Conservation (phyloP, 2,113 vertebrate genomes). For the Heteronetta atricapilla region DNA sequence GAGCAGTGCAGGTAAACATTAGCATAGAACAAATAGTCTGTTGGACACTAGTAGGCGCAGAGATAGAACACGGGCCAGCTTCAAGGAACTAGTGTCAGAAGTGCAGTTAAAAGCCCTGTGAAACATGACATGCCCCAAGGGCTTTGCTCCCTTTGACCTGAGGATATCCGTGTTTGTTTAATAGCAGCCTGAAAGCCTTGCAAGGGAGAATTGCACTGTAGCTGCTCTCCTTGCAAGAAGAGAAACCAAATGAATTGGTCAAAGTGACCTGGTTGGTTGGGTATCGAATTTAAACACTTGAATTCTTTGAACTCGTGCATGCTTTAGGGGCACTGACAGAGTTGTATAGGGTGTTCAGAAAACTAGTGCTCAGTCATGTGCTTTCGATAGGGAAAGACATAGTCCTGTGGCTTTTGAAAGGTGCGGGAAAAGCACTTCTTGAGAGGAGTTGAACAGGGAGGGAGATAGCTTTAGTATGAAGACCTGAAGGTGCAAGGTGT, state of each 20-base stretch:
- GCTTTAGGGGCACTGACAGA: not conserved
- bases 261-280: fast-evolving
- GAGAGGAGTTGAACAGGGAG: not conserved
- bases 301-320: not conserved
- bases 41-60: not conserved
- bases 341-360: not conserved
- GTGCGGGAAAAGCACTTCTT: not conserved
- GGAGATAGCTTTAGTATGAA: not conserved
- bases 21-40: not conserved
- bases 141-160: not conserved
- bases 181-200: not conserved
- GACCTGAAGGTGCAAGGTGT: not conserved
- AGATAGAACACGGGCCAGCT: not conserved
- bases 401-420: not conserved
- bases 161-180: not conserved
- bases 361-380: not conserved
- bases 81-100: not conserved
- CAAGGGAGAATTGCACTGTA: not conserved
- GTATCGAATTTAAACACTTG: not conserved
- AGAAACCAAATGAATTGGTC: not conserved
- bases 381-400: not conserved
- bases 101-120: not conserved
- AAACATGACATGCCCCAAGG: not conserved
- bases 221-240: not conserved
- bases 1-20: conserved; percentile 75